Base-by-base conservation (phyloP, 2,797 vertebrate genomes). In the Malurus leucopterus region DNA sequence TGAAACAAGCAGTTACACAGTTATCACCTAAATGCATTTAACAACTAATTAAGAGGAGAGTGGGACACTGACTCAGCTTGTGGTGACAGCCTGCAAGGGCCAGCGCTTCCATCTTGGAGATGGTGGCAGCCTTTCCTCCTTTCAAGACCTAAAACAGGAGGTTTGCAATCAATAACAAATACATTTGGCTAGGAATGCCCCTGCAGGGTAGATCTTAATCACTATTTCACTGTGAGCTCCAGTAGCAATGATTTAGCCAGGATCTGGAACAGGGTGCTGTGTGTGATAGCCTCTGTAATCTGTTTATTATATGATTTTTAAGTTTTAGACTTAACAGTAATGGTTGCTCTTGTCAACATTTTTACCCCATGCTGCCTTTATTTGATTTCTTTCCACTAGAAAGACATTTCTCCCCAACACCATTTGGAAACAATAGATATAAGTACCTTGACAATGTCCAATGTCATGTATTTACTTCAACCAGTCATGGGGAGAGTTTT, bases 381-480 rank as follows among this genome's bases (percentile, higher is more conserved):
- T 21, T 58, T 88, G 23, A 49, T 80, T 72, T 63, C 19, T 83
- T 90, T 91, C 44, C 55, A 50, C 16, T 50, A 50, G 54, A 75
- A 83, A 61, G 49, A n/a, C 17, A 29, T 84, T 83, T 87, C 72
- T 87, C 27, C 51, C 59, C 53, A 59, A 22, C 26, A 34, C 9
- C 20, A n/a, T 79, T 86, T 84, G 55, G 71, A 86, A 86, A 58
- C 58, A 76, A 64, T 32, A 76, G 53, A 70, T 79, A 44, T 68
- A 80, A 69, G 21, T 40, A 69, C 63, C 22, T 71, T 90, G 75
- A 72, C 47, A 88, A 18, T 41, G n/a, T 50, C 8, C 47, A 88
- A 18, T 44, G 32, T 50, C 8, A 26, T 16, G 18, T 6, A 50
- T 81, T 69, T 78, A 34, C 63, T 85, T 85, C 34, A 79, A 29